These are phyloP conservation scores for Penaeus japonicus DNA, from an alignment of 1,140 invertebrate species.

Conservation along the genomic window DNA sequence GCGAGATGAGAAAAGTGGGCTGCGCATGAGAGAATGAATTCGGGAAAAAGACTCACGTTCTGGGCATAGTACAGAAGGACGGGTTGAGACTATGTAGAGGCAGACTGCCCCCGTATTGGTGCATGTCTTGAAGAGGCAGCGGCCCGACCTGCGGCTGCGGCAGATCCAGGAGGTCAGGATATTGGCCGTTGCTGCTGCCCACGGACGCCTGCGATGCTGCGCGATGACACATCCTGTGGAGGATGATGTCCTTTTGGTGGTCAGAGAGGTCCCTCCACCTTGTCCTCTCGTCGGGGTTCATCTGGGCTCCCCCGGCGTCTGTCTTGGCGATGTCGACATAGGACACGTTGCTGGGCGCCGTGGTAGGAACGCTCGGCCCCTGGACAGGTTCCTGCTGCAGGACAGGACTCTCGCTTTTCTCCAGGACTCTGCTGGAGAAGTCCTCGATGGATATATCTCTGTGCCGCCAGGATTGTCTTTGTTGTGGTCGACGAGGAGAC, in stretches of 20 bases:
- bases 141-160: neutral
- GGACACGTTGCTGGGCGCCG: no score
- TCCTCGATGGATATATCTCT: no score
- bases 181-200: constrained; percentile 9
- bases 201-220: constrained; percentile 36
- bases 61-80: constrained; percentile 36
- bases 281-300: no score
- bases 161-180: constrained; percentile 47
- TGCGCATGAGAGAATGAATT: no score
- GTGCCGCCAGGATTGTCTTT: no score
- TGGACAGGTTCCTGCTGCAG: neutral
- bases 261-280: neutral
- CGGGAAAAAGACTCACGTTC: neutral
- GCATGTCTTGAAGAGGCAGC: neutral
- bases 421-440: neutral
- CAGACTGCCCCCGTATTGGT: neutral
- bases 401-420: no score
- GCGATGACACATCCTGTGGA: constrained; percentile 29
- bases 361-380: neutral
- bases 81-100: constrained; percentile 28
- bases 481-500: neutral
- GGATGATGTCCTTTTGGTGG: constrained; percentile 28
- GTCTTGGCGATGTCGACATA: no score
- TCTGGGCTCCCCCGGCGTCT: no score
- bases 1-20: no score